These are phyloP conservation scores for Dynastes grantii DNA, from an alignment of 2,888 invertebrate species.

Conservation along the genomic window DNA sequence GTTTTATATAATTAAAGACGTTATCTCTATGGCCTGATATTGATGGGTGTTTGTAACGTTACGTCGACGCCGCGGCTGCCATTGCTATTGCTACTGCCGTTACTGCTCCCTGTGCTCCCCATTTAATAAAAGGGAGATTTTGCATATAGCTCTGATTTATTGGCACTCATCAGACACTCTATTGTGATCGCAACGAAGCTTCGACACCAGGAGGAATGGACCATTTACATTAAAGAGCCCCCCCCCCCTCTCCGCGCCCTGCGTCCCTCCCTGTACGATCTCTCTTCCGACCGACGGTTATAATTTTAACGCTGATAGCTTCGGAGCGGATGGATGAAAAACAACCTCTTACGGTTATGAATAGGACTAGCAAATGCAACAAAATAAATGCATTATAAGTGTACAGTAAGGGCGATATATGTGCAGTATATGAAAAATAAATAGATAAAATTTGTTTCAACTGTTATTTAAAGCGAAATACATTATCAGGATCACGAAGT, in stretches of 20 bases:
- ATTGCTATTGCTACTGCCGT: constrained; percentile 56
- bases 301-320: constrained; percentile 27
- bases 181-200: constrained; percentile 65
- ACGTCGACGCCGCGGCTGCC: constrained; percentile 52
- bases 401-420: no score
- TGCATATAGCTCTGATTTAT: constrained; percentile 73
- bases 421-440: no score
- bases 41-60: constrained; percentile 46
- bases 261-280: neutral
- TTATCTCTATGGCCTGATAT: constrained; percentile 53
- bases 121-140: constrained; percentile 68
- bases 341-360: constrained; percentile 30
- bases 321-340: constrained; percentile 28
- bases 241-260: constrained; percentile 8
- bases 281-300: constrained; percentile 21
- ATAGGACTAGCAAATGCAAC: constrained; percentile 7
- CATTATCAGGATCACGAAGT: no score
- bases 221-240: constrained; percentile 67
- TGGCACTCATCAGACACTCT: constrained; percentile 73
- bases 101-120: neutral
- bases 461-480: no score
- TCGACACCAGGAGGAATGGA: constrained; percentile 62
- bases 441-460: no score
- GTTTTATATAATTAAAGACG: constrained; percentile 57
- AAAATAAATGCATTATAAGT: neutral